Base-by-base conservation (phyloP, 2,797 vertebrate species). In the Pitangus sulphuratus region DNA sequence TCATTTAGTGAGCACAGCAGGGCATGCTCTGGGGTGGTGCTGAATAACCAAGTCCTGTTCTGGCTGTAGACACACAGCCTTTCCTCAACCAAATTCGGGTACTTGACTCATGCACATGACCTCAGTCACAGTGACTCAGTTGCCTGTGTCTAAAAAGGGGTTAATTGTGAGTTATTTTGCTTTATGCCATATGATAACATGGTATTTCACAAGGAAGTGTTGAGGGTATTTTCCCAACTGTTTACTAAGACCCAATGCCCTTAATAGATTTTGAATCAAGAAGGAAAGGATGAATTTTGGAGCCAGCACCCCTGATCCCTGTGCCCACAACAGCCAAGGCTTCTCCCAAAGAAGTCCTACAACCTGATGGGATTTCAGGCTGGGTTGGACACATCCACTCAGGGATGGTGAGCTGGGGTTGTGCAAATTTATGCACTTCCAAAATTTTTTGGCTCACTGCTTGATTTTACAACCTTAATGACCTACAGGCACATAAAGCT, bases 311-410 rank as follows among this genome's bases (percentile, higher is more conserved):
- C 18, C 68, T 2, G 5, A 21, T 61, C 69, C n/a, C 40, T 1
- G 1, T 1, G 4, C 62, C 11, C 33, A 11, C 2, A 15, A 4
- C 33, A 31, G 40, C n/a, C 70, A 1, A 21, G 12, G 25, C 30
- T 11, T 26, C 76, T 10, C 45, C 0, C 24, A 1, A 45, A 48
- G 4, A 7, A 40, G 39, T 25, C 3, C 54, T 2, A 9, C 0
- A 1, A 50, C 42, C 8, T 0, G 0, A 6, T 0, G 4, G 0
- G 4, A 16, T 13, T 28, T 7, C 2, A 6, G 64, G 57, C n/a
- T 1, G 3, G n/a, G 8, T n/a, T 60, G 8, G 66, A 22, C 45
- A 21, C 37, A 1, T 10, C 42, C 12, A 3, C 28, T 9, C 25
- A 3, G 30, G 17, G 24, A 57, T 8, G 26, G 33, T 0, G 0